These are phyloP conservation scores for Calephelis perditalis DNA, from an alignment of 2,888 invertebrate genomes.

Conservation along the genomic window DNA sequence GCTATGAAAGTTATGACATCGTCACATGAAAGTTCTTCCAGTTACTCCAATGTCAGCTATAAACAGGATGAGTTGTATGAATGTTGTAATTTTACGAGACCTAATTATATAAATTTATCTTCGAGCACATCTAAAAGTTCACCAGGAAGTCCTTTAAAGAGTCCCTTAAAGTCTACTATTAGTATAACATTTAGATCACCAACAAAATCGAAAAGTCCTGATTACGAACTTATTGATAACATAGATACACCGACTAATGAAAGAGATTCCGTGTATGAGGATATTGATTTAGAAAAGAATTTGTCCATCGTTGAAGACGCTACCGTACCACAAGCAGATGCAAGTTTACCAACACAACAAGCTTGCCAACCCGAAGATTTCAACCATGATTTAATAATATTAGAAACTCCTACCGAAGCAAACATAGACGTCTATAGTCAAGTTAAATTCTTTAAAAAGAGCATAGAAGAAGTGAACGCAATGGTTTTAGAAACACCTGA, in stretches of 20 bases:
- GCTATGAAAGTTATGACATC: slow-evolving; percentile 63
- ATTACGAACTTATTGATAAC: slow-evolving; percentile 70
- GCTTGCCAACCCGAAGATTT: slow-evolving; percentile 72
- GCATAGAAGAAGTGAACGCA: slow-evolving; percentile 85
- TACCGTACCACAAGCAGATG: slow-evolving; percentile 73
- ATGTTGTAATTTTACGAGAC: slow-evolving; percentile 57
- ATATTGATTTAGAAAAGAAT: slow-evolving; percentile 70
- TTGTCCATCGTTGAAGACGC: slow-evolving; percentile 75
- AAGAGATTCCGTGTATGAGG: slow-evolving; percentile 78
- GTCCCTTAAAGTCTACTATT: slow-evolving; percentile 83
- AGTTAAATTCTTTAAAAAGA: slow-evolving; percentile 84
- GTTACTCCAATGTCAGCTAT: slow-evolving; percentile 57
- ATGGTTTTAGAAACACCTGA: slow-evolving; percentile 57
- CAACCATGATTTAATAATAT: slow-evolving; percentile 58
- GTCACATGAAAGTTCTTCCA: slow-evolving; percentile 68
- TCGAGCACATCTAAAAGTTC: slow-evolving; percentile 66
- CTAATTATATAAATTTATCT: slow-evolving; percentile 68
- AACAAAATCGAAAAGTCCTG: slow-evolving; percentile 55
- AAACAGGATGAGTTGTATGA: slow-evolving; percentile 62
- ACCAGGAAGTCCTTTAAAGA: slow-evolving; percentile 64
- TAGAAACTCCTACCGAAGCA: slow-evolving; percentile 79
- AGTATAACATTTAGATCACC: slow-evolving; percentile 85
- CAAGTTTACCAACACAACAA: slow-evolving; percentile 76
- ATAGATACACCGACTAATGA: slow-evolving; percentile 59
- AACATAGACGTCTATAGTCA: slow-evolving; percentile 82